Base-by-base conservation (phyloP, 2,797 vertebrate species). In the Choloepus didactylus region DNA sequence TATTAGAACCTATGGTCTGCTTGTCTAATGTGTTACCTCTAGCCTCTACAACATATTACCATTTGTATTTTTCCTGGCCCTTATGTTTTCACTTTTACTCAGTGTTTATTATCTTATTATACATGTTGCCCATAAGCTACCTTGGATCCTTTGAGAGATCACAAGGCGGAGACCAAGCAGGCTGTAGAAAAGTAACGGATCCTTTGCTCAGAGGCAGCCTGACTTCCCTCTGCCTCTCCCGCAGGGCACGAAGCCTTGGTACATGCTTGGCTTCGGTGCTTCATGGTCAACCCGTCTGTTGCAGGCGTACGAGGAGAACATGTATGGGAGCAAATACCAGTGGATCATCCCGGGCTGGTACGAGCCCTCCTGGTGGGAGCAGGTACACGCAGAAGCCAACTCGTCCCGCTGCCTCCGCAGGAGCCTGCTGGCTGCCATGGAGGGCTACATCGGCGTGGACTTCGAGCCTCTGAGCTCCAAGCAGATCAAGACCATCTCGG, bases 301-400 rank as follows among this genome's bases (percentile, higher is more conserved):
- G 9, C 96, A 99, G 99, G 99, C 99, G 0, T 99, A 99, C 93
- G 99, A 99, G 96, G 98, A 99, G 97, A 99, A 99, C 97, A 99
- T 99, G 99, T 99, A 98, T 56, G 99, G 99, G 80, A 99, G 99
- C 98, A 99, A 99, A 95, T 99, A 99, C 97, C 99, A 99, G 96
- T 99, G 99, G 99, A 99, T 99, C 97, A 99, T 99, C 97, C 99
- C 99, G 4, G 99, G 99, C 79, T 99, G 99, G 99, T 99, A 99
- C 96, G 99, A 99, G 98, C 99, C 99, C 10, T 99, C 99, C 97
- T 99, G 99, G 99, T 99, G 99, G 99, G 99, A 99, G 94, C 99
- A 99, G 98, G 98, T 99, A 86, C 98, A 97, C 94, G 69, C 69
- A 15, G 97, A 98, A 60, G 97, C 97, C 95, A 99, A 99, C 98